Base-by-base conservation (phyloP, 2,113 vertebrate genomes). In the Sisor rabdophorus region DNA sequence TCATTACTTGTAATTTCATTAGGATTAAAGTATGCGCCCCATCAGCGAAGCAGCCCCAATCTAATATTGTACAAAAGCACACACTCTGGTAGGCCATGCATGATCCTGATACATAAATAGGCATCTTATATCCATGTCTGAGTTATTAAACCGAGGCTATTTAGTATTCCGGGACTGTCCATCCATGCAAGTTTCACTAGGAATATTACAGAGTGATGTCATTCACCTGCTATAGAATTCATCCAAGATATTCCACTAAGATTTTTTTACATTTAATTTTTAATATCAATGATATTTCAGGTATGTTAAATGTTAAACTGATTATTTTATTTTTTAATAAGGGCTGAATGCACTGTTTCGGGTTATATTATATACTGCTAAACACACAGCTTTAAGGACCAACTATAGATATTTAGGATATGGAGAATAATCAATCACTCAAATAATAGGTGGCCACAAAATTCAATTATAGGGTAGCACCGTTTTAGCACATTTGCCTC, bases 71-170 rank as follows among this genome's bases (percentile, higher is more conserved):
- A 72, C 5, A 3, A 22, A 22, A 48, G 64, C 22, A 16, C 40
- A 71, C n/a, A 36, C 53, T 58, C 15, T 24, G n/a, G 20, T 40
- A 47, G 30, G n/a, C 70, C 54, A 58, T 72, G 54, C 70, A 26
- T 58, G 65, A 26, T 58, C 30, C 70, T 24, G 30, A 72, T 26
- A 24, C 30, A 69, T 67, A 67, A 67, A 67, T 67, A 67, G 30
- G 47, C 47, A 69, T 69, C 24, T 28, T 47, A 52, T 52, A 69
- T 52, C 47, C 28, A 24, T 20, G 47, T 50, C 3, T 1, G 22
- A 26, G 24, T 20, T 30, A 69, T 52, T 52, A 69, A 12, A 11
- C 3, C 47, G 11, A 9, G 1, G 47, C 22, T 9, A 15, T 69
- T 52, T 19, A 19, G 47, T 20, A 52, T 20, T 52, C 47, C 9